Evolutionary conservation across 2,797 vertebrate genomes (phyloP), one percentile per base, ranked within the genome.

Genomic region (Acridotheres tristis): DNA sequence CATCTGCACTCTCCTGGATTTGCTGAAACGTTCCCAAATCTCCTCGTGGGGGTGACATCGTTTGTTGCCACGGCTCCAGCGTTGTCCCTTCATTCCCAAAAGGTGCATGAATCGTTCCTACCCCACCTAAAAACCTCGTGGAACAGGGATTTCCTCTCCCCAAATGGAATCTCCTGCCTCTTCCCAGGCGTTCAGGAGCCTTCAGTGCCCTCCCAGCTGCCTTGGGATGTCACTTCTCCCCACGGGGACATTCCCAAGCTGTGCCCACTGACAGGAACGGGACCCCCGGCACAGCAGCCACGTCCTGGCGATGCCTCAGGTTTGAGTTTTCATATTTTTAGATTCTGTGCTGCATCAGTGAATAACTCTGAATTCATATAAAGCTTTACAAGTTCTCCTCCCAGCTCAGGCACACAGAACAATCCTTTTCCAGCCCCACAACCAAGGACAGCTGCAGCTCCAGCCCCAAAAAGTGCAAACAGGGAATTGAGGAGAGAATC

Each of bases 121-220:
- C n/a, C 69, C 62, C 54, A 51, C 43, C 66, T n/a, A 25, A 12
- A 54, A 57, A 47, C 10, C 15, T 73, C 9, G 1, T 36, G 29
- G 42, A 57, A 19, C 11, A 16, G 25, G 26, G 40, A 11, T 27
- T 51, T 29, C 50, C 50, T 7, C 20, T 80, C 82, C 94, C 87
- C 43, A 13, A 55, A 61, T 47, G 94, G 36, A 73, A 65, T 57
- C 48, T 85, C 48, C 78, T 65, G 92, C 29, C 78, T 74, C 74
- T 72, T 80, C 86, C 48, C 79, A 34, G 74, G 77, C 1, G 0
- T 2, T 85, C 89, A 42, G 78, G 20, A 88, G 63, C 67, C 61
- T 42, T 89, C 67, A 69, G 73, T 25, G 63, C 75, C 75, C 81
- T 92, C 67, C 34, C 51, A n/a, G 78, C 63, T 74, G 84, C 71